A percentile compares a stretch with the other conserved stretches of the same genome.
phyloP scores from a whole-genome alignment of 2,888 invertebrate genomes.

The Balanococcus diminutus region DNA sequence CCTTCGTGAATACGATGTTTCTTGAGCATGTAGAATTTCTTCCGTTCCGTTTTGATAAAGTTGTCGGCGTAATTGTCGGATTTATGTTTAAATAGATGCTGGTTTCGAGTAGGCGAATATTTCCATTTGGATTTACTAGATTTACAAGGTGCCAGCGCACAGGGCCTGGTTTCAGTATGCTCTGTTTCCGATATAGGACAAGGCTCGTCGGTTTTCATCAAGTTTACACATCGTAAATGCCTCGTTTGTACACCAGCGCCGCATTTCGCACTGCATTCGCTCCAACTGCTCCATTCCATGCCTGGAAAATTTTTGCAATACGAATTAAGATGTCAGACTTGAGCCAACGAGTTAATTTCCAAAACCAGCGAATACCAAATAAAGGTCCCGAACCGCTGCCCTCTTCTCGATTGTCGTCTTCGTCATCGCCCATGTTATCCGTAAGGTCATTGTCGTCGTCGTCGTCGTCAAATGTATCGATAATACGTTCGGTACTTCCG shows the following conservation, averaged over 20 bases:
- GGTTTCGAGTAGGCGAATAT: not conserved
- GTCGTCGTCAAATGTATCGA: slow-evolving; percentile 24
- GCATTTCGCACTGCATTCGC: slow-evolving; percentile 60
- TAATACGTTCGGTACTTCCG: not conserved
- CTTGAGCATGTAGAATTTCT: slow-evolving; percentile 40
- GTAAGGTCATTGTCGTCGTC: not conserved
- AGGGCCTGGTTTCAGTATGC: slow-evolving; percentile 59
- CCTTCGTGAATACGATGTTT: slow-evolving; percentile 50
- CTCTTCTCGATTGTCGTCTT: slow-evolving; percentile 24
- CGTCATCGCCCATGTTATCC: slow-evolving; percentile 31
- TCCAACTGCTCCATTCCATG: slow-evolving; percentile 60
- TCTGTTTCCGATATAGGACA: slow-evolving; percentile 59
- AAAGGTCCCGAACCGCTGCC: slow-evolving; percentile 37
- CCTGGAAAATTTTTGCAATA: slow-evolving; percentile 56
- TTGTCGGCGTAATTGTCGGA: slow-evolving; percentile 6
- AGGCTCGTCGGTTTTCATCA: slow-evolving; percentile 57
- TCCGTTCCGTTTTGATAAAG: not conserved
- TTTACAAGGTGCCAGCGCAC: slow-evolving; percentile 56
- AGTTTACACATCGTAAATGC: slow-evolving; percentile 58
- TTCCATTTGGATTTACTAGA: slow-evolving; percentile 35
- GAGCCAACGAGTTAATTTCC: not conserved
- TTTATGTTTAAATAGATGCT: slow-evolving; percentile 8
- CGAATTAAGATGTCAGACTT: not conserved
- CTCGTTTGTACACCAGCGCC: slow-evolving; percentile 59
- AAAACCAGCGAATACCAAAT: slow-evolving; percentile 6